Conservation (phyloP, 1,140 invertebrate species). For the Riptortus pedestris region DNA sequence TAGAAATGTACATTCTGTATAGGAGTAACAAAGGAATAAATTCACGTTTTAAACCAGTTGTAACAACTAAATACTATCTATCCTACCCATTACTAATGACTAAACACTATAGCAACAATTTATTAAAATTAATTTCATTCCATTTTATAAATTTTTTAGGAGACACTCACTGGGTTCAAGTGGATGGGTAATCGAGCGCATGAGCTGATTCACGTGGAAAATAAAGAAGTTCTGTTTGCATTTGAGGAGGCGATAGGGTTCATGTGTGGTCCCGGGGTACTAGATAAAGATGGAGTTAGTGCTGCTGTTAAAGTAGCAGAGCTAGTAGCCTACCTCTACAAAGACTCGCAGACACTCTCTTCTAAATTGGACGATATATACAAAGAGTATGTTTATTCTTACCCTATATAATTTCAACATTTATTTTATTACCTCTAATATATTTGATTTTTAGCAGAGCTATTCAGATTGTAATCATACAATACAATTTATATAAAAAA, state of each 20-base stretch:
- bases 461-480: too few species aligned
- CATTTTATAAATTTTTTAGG: constrained; percentile 48
- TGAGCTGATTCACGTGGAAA: constrained; percentile 51
- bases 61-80: too few species aligned
- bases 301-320: constrained; percentile 71
- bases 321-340: constrained; percentile 61
- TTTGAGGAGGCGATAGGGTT: constrained; percentile 94
- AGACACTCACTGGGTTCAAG: constrained; percentile 98
- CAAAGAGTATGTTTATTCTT: constrained; percentile 32
- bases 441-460: background rate
- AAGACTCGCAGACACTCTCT: constrained; percentile 47
- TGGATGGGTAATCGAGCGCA: constrained; percentile 93
- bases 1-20: too few species aligned
- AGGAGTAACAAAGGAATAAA: too few species aligned
- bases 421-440: constrained; percentile 5
- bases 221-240: constrained; percentile 77
- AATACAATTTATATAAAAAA: too few species aligned
- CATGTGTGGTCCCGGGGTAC: constrained; percentile 76
- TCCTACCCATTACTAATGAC: too few species aligned
- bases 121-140: too few species aligned
- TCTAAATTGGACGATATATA: constrained; percentile 77
- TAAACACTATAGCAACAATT: too few species aligned
- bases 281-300: constrained; percentile 93
- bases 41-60: too few species aligned
- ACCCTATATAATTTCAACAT: background rate